These are phyloP conservation scores for Arremon brunneinucha DNA, from an alignment of 2,797 vertebrate species.

Conservation along the genomic window DNA sequence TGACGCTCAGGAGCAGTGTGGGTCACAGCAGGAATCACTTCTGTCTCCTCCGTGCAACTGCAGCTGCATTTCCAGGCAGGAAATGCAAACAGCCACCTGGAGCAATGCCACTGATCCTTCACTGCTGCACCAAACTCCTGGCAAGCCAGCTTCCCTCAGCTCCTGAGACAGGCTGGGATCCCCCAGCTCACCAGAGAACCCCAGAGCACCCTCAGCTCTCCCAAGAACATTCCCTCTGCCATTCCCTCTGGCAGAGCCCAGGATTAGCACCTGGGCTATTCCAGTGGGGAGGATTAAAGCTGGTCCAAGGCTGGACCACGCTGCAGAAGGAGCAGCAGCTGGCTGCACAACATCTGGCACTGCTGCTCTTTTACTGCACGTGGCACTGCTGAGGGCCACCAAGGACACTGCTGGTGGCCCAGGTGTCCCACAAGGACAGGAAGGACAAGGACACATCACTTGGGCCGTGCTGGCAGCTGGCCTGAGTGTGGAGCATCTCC, in stretches of 20 bases:
- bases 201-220: neutral
- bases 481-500: neutral
- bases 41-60: fast-evolving
- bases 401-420: fast-evolving
- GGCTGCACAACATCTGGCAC: neutral
- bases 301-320: fast-evolving
- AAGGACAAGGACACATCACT: neutral
- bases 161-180: neutral
- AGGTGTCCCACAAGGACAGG: neutral
- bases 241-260: neutral
- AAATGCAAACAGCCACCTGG: neutral
- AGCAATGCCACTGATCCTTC: neutral
- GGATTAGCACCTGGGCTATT: neutral
- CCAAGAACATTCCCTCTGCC: neutral
- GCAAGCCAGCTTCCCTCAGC: neutral
- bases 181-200: neutral
- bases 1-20: fast-evolving
- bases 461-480: neutral
- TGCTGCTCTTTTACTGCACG: neutral
- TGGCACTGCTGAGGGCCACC: neutral
- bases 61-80: neutral
- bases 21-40: neutral
- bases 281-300: neutral
- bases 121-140: neutral
- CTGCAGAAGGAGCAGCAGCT: neutral